Evolutionary conservation across 2,113 vertebrate genomes (phyloP).

Genomic region (Tiliqua scincoides): DNA sequence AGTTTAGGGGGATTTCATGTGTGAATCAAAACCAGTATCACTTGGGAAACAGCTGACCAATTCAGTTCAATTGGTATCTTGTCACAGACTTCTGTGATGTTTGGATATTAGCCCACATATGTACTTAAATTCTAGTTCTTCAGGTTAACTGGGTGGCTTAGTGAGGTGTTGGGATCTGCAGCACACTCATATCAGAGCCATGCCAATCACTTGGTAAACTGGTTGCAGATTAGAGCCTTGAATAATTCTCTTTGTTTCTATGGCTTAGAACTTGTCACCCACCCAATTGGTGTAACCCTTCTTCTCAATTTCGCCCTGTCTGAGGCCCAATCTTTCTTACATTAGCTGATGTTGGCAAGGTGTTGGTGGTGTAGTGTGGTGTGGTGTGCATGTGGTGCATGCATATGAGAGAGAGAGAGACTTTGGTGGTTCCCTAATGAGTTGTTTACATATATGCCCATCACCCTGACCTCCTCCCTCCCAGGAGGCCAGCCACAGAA

Average conservation of each 20-base stretch:
- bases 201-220: neutral
- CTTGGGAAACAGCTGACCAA: neutral
- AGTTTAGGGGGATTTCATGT: neutral
- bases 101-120: neutral
- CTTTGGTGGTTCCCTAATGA: neutral
- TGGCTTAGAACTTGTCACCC: neutral
- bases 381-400: neutral
- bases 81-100: neutral
- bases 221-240: neutral
- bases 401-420: neutral
- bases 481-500: neutral
- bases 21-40: neutral
- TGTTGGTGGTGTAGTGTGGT: neutral
- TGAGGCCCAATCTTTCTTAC: too few relatives aligned
- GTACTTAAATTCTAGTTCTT: neutral
- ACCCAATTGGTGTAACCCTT: too few relatives aligned
- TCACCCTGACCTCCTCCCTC: neutral
- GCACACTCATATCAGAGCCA: neutral
- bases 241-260: too few relatives aligned
- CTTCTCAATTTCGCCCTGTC: too few relatives aligned
- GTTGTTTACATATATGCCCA: neutral
- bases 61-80: too few relatives aligned
- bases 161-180: too few relatives aligned
- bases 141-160: neutral
- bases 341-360: neutral